Evolutionary conservation across 2,113 vertebrate genomes (phyloP), one percentile per base, ranked within the genome.

Genomic region (Chamaetylas fuelleborni): DNA sequence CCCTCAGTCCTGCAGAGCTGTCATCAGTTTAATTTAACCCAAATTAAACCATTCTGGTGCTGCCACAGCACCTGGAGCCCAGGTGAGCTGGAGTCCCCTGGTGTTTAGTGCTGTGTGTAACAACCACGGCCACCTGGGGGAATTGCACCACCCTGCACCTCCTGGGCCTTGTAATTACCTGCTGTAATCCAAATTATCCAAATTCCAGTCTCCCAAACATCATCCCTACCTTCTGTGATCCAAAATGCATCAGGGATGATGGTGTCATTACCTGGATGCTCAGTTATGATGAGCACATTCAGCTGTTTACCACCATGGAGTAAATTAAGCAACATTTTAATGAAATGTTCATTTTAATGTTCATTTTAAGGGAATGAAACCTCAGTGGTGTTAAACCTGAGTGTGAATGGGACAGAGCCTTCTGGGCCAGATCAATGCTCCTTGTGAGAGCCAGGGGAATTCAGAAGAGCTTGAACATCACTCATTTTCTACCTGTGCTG

Each of bases 211-310:
- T 62, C 58, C 28, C 48, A 29, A 19, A 51, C 19, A 20, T 10
- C 24, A 6, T 11, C 36, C 40, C 25, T 8, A 0, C 8, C 36
- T 61, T 23, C 54, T 45, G 24, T 8, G 48, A 23, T 24, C 61
- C 81, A 45, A 53, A 65, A 40, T 4, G 48, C 5, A 0, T 36
- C 8, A 11, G 77, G 45, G 53, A 6, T n/a, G 40, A 28, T 11
- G 50, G 77, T 65, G 93, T 34, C 62, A 23, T 40, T 38, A 29
- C 60, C 33, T 4, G 74, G 34, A 5, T 36, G 43, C 61, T 66
- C 47, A 43, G 24, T 25, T 9, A 3, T 3, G 48, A 48, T 0
- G 1, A 7, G 22, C 5, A 20, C 54, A 26, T 43, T 64, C 73
- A 24, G 17, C 64, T 65, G 23, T 11, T 69, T 17, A 48, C 56